phyloP scores from a whole-genome alignment of 35 echinoderm and acorn worm species.

The Anneissia japonica region DNA sequence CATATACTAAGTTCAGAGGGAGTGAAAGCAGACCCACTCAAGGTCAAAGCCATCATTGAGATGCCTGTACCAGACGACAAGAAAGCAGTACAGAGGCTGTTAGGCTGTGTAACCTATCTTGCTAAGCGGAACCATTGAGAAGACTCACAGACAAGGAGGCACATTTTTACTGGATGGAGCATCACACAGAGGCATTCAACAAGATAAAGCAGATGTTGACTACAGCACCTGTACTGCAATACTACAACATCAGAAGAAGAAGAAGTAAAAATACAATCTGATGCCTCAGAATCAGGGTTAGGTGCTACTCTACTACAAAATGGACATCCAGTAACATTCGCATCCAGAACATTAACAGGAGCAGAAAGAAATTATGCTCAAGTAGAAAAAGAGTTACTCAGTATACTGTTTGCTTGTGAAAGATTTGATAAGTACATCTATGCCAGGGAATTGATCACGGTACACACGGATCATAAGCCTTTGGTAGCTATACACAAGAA shows the following conservation, averaged over 20 bases:
- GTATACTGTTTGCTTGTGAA: constrained; percentile 34
- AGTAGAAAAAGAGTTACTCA: constrained; percentile 52
- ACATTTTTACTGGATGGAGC: not conserved
- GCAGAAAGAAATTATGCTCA: constrained; percentile 35
- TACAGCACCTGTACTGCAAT: not conserved
- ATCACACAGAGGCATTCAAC: constrained; percentile 42
- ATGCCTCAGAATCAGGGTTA: constrained; percentile 10
- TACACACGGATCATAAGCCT: constrained; percentile 51
- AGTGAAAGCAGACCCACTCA: constrained; percentile 9
- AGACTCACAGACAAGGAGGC: constrained; percentile 22
- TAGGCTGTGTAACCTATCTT: constrained; percentile 23
- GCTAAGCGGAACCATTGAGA: constrained; percentile 18
- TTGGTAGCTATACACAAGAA: constrained; percentile 40
- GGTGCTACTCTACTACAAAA: constrained; percentile 41
- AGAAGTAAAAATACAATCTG: constrained; percentile 6
- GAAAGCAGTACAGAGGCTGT: constrained; percentile 18
- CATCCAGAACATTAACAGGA: constrained; percentile 19
- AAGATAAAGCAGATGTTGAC: constrained; percentile 18
- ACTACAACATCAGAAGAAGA: constrained; percentile 32
- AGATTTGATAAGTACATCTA: constrained; percentile 47
- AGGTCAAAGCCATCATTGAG: constrained; percentile 15
- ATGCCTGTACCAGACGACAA: constrained; percentile 8
- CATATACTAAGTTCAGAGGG: constrained; percentile 15
- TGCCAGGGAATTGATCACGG: constrained; percentile 14
- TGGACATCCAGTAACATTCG: constrained; percentile 43